Conservation (phyloP, 2,113 vertebrate species). For the Brachyhypopomus occidentalis region DNA sequence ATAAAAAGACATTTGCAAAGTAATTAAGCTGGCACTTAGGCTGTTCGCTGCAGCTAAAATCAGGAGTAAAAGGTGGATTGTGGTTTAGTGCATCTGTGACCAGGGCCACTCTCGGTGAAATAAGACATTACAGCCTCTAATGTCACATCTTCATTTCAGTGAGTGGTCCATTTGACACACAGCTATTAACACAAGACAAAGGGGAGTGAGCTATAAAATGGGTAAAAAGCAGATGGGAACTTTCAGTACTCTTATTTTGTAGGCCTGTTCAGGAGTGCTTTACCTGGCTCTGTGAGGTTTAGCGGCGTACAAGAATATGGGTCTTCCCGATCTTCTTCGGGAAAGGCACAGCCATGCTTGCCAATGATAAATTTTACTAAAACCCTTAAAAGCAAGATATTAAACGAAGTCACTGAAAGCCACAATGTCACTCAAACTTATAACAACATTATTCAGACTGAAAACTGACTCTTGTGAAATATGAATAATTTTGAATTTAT, state of each 20-base stretch:
- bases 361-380: slow-evolving; percentile 97
- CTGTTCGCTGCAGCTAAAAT: slow-evolving; percentile 55
- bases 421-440: background rate
- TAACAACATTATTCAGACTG: background rate
- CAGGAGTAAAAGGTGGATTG: slow-evolving; percentile 53
- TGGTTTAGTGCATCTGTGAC: slow-evolving; percentile 48
- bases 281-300: slow-evolving; percentile 91
- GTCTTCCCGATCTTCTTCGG: slow-evolving; percentile 92
- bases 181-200: background rate
- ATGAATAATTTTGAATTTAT: too few species aligned
- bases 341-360: slow-evolving; percentile 84
- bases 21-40: slow-evolving; percentile 53
- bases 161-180: background rate
- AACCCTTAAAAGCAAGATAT: slow-evolving; percentile 76
- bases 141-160: slow-evolving; percentile 26
- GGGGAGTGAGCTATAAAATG: background rate
- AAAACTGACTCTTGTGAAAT: too few species aligned
- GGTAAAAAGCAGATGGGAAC: background rate
- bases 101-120: slow-evolving; percentile 51
- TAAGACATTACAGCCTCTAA: slow-evolving; percentile 30
- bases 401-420: background rate
- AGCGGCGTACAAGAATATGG: slow-evolving; percentile 91
- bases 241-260: background rate
- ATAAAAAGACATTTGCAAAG: slow-evolving; percentile 50
- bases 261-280: background rate